Evolutionary conservation across 2,113 vertebrate species (phyloP), one percentile per base, ranked within the genome.

Genomic region (Scartelaos histophorus): DNA sequence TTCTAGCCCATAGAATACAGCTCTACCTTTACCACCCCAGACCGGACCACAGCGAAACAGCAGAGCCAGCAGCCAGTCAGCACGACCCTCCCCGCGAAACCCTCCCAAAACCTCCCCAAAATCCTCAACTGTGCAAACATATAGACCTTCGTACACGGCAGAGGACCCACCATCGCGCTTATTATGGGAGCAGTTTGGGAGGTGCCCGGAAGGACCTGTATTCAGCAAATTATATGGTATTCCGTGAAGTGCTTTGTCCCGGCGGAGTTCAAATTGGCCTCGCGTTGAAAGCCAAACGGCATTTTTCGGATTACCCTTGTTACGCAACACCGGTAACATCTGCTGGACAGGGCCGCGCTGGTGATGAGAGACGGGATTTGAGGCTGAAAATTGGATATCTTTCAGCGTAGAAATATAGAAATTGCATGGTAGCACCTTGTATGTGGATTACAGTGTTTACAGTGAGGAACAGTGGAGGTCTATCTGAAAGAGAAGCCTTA

Each of bases 71-170:
- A 47, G 53, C 53, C 1, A 66, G 54, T 71, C 62, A 56, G 81
- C 72, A 66, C 54, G 56, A 71, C 76, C 61, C 67, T 49, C 22
- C 19, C 66, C n/a, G n/a, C n/a, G n/a, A n/a, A n/a, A n/a, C n/a
- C 69, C 69, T 22, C 2, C 29, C 38, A 10, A 10, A 5, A 71
- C 71, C 29, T 77, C 73, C 84, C 78, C 25, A 66, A 35, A 54
- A 75, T 78, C 62, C 82, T 82, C 53, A 0, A 71, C 80, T 82
- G n/a, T 75, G 82, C 74, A 75, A 88, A 82, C 80, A 90, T 21
- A 17, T 13, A 25, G 64, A 16, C 64, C 76, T 68, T 51, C 25
- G 19, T 29, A 76, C 21, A 6, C 76, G 76, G 29, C 72, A 61
- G 57, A 34, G 58, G 25, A 5, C 62, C 56, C 0, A 43, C 34